Evolutionary conservation across 2,797 vertebrate genomes (phyloP).

Genomic region (Chaetodon trifasciatus): DNA sequence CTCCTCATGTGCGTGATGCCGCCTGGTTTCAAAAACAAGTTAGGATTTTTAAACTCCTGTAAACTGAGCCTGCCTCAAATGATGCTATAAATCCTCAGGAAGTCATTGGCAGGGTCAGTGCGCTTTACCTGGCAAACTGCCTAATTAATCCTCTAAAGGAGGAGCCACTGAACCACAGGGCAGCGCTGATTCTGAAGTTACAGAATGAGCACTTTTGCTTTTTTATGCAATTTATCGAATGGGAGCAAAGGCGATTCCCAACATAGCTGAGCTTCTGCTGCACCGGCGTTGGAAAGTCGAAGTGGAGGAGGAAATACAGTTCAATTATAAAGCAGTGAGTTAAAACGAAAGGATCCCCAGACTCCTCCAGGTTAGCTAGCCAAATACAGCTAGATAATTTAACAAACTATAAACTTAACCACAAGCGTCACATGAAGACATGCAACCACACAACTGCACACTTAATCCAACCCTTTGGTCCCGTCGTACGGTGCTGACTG

Average conservation of each 20-base stretch:
- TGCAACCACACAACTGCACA: not conserved
- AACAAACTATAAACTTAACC: not conserved
- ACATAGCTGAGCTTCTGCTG: not conserved
- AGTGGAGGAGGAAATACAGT: not conserved
- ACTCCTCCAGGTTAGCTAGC: too few species aligned
- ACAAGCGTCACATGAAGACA: not conserved
- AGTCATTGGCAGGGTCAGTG: not conserved
- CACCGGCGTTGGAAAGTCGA: not conserved
- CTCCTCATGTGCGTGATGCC: too few species aligned
- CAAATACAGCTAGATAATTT: not conserved
- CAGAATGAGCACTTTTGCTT: not conserved
- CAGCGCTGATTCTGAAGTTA: not conserved
- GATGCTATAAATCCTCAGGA: not conserved
- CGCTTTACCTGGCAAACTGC: too few species aligned
- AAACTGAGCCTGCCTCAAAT: too few species aligned
- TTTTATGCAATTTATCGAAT: not conserved
- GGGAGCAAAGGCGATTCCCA: not conserved
- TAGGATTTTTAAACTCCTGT: too few species aligned
- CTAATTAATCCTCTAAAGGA: not conserved
- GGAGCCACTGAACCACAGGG: not conserved
- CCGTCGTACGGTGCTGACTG: not conserved
- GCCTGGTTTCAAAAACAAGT: too few species aligned
- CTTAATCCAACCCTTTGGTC: not conserved
- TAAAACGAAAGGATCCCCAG: too few species aligned
- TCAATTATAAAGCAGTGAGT: not conserved